Conservation (phyloP, 2,888 invertebrate genomes). For the Gisinianus flammeolus region DNA sequence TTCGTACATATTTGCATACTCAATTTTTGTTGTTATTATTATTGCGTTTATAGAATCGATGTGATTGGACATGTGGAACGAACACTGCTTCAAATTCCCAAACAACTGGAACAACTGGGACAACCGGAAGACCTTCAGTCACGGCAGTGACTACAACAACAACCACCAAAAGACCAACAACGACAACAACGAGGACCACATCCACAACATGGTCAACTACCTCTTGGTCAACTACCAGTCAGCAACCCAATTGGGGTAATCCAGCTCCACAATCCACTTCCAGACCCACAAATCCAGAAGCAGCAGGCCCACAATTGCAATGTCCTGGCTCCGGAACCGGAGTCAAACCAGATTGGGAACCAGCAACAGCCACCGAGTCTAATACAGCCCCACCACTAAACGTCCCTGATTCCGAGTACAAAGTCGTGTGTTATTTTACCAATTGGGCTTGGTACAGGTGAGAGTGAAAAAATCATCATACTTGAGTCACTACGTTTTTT, state of each 20-base stretch:
- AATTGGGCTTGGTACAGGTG: constrained; percentile 89
- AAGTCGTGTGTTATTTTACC: constrained; percentile 84
- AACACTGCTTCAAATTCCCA: constrained; percentile 56
- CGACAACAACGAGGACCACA: constrained; percentile 38
- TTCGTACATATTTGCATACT: too few relatives aligned
- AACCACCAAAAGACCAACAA: constrained; percentile 33
- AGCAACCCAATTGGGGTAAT: constrained; percentile 13
- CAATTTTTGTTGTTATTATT: too few relatives aligned
- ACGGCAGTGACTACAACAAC: constrained; percentile 46
- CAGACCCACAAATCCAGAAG: background rate
- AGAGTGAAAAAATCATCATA: constrained; percentile 32
- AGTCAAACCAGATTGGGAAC: constrained; percentile 34
- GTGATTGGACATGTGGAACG: constrained; percentile 60
- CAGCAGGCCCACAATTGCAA: background rate
- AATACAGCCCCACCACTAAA: constrained; percentile 44
- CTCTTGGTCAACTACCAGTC: constrained; percentile 29
- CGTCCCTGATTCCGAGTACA: constrained; percentile 65
- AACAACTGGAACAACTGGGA: constrained; percentile 59
- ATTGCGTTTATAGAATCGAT: constrained; percentile 47
- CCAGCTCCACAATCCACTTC: background rate
- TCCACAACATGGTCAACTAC: constrained; percentile 24
- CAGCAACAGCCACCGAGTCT: constrained; percentile 31
- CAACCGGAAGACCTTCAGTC: constrained; percentile 40
- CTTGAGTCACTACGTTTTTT: too few relatives aligned
- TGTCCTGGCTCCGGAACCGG: constrained; percentile 20